Evolutionary conservation across 2,113 vertebrate species (phyloP).

Genomic region (Nettapus auritus): DNA sequence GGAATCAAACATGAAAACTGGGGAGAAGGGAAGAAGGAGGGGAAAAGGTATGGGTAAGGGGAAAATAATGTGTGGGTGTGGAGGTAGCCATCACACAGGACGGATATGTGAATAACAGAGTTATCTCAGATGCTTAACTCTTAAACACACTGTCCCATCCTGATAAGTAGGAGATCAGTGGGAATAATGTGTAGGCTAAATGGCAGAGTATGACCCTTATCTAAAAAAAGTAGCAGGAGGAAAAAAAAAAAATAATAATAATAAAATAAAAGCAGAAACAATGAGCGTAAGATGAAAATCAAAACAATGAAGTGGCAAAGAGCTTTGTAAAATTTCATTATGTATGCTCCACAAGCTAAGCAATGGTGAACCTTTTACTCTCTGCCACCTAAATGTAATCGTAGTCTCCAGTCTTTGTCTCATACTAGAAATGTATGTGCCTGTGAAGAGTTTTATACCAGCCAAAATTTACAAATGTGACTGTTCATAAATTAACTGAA

Average conservation of each 20-base stretch:
- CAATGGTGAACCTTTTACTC: not conserved
- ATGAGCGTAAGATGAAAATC: not conserved
- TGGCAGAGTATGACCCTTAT: not conserved
- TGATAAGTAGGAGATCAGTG: not conserved
- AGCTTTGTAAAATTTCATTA: not conserved
- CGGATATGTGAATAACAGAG: not conserved
- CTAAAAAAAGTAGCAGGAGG: not conserved
- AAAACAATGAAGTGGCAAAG: not conserved
- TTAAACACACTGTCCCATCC: not conserved
- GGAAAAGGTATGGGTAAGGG: not conserved
- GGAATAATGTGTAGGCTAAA: not conserved
- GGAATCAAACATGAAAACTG: not conserved
- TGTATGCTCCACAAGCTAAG: not conserved
- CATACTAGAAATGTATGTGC: not conserved
- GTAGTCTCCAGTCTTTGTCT: not conserved
- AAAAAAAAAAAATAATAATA: accelerated
- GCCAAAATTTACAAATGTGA: not conserved
- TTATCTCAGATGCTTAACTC: not conserved
- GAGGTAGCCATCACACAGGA: not conserved
- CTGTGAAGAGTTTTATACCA: not conserved
- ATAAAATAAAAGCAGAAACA: accelerated
- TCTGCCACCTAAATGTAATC: not conserved
- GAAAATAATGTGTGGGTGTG: not conserved
- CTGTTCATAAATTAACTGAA: not conserved
- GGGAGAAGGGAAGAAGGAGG: not conserved